Evolutionary conservation across 2,888 invertebrate species (phyloP).

Genomic region (Stenolophus ochropezus): DNA sequence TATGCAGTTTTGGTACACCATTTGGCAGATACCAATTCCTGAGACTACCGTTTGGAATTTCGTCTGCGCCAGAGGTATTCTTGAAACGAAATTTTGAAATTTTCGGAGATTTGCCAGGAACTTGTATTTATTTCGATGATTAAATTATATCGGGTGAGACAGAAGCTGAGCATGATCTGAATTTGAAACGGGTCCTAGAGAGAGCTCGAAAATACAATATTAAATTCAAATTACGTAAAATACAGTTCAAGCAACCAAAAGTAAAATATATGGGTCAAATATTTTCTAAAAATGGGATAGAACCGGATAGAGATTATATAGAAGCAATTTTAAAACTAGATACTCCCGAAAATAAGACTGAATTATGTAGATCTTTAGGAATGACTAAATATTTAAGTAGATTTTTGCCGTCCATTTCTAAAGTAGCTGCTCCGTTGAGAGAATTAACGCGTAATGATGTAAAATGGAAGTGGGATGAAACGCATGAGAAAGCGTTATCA

Average conservation of each 20-base stretch:
- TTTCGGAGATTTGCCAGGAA: neutral
- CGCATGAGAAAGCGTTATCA: neutral
- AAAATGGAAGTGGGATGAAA: neutral
- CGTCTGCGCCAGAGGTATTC: conserved; percentile 35
- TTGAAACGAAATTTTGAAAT: conserved; percentile 1
- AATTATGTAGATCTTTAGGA: conserved; percentile 59
- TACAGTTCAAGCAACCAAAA: neutral
- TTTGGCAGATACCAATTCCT: conserved; percentile 33
- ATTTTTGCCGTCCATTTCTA: too few species aligned
- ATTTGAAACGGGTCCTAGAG: neutral
- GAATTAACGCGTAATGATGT: neutral
- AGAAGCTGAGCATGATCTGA: neutral
- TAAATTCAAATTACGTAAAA: conserved; percentile 14
- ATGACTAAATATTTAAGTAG: conserved; percentile 63
- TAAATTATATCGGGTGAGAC: too few species aligned
- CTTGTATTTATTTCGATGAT: too few species aligned
- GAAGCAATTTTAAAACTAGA: conserved; percentile 63
- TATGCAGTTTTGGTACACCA: conserved; percentile 28
- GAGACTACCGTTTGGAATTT: conserved; percentile 31
- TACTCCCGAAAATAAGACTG: conserved; percentile 59
- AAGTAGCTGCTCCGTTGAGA: neutral
- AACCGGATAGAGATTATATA: conserved; percentile 33
- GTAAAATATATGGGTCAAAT: too few species aligned
- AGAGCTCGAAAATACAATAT: conserved; percentile 21
- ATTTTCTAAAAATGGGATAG: conserved; percentile 21